These are phyloP conservation scores for Synanthedon tipuliformis DNA, from an alignment of 2,888 invertebrate species.

Conservation along the genomic window DNA sequence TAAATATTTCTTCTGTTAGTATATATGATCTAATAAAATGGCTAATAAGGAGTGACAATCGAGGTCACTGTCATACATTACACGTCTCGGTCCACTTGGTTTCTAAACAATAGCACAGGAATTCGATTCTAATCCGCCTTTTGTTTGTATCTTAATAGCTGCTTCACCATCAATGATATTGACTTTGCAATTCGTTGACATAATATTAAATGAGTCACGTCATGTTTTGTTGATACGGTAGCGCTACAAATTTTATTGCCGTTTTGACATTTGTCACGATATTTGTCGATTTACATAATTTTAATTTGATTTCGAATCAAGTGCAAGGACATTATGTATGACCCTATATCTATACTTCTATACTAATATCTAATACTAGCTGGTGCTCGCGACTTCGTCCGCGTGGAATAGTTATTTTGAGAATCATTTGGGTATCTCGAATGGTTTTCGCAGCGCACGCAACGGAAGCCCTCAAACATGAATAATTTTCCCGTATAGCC, in stretches of 20 bases:
- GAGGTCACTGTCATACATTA: constrained; percentile 24
- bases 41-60: constrained; percentile 16
- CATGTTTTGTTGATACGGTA: not conserved
- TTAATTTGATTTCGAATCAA: constrained; percentile 1
- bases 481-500: too few species aligned
- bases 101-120: constrained; percentile 18
- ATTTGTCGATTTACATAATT: not conserved
- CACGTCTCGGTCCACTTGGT: constrained; percentile 16
- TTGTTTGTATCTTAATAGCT: constrained; percentile 5
- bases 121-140: constrained; percentile 8
- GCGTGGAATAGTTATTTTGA: too few species aligned
- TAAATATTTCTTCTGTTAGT: not conserved
- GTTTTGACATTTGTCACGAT: not conserved
- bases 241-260: not conserved
- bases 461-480: too few species aligned
- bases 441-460: too few species aligned
- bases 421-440: too few species aligned
- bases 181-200: not conserved
- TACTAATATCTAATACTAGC: too few species aligned
- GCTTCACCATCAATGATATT: constrained; percentile 1
- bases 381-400: too few species aligned
- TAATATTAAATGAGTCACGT: not conserved
- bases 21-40: constrained; percentile 16
- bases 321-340: not conserved
- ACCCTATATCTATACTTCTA: too few species aligned